Conservation (phyloP, 2,797 vertebrate species). For the Scolopax bukidnonensis region DNA sequence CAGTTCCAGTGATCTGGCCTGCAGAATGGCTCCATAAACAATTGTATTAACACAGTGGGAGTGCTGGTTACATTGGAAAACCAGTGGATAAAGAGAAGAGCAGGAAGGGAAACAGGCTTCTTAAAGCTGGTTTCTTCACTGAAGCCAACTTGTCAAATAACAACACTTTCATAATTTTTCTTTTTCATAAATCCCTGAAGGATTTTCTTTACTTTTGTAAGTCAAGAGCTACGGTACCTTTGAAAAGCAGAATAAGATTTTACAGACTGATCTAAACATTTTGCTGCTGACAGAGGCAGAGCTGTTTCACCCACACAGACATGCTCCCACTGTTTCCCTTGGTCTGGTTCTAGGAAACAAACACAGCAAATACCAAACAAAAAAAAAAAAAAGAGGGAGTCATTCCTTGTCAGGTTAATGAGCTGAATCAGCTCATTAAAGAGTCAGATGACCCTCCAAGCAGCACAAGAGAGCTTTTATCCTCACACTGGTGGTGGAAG, state of each 20-base stretch:
- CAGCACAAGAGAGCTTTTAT: not conserved
- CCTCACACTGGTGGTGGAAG: not conserved
- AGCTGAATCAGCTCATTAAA: not conserved
- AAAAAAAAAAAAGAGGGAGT: not conserved
- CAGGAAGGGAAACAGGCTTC: not conserved
- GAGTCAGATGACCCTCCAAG: not conserved
- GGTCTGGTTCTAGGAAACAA: not conserved
- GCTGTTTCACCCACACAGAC: not conserved
- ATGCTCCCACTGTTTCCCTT: not conserved
- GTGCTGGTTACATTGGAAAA: not conserved
- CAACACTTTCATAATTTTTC: not conserved
- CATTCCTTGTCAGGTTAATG: slow-evolving; percentile 3
- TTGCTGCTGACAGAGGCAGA: not conserved
- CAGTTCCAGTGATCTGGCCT: not conserved
- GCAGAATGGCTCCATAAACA: not conserved
- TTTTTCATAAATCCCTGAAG: not conserved
- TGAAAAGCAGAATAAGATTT: slow-evolving; percentile 17
- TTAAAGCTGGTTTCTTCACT: not conserved
- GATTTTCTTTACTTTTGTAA: slow-evolving; percentile 20
- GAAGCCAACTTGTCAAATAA: not conserved
- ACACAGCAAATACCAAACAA: not conserved
- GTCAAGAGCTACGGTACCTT: not conserved
- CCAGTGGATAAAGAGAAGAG: not conserved
- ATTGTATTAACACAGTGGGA: not conserved
- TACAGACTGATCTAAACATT: not conserved